Base-by-base conservation (phyloP, 2,888 invertebrate genomes). In the Globia sparganii region DNA sequence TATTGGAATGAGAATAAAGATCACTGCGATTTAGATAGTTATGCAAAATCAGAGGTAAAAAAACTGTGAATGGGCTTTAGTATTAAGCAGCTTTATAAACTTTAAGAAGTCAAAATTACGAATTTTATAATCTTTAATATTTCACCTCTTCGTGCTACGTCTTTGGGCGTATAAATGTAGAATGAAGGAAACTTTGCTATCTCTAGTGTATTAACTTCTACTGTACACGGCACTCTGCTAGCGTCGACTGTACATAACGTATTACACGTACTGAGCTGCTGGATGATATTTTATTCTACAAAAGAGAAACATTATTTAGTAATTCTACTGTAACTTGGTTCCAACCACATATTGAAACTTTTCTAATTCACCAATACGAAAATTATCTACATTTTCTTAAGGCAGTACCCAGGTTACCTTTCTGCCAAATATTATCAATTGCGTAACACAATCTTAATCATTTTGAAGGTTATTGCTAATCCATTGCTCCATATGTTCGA, bases 101-200 rank as follows among this genome's bases (percentile, higher is more conserved):
- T 28, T 4, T 28, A 46, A 21, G 21, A 46, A 28, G 21, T 31
- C 43, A 28, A 46, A 43, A 46, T 67, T 2, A 34, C 25, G 21
- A 46, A 66, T 25, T 25, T 3, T 53, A 37, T 21, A 31, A 49
- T 37, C 0, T 15, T 37, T 13, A 46, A n/a, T 21, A 31, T 77
- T 31, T 40, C 31, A 58, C 58, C 9, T 66, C 69, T 40, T 46
- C 59, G 9, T 69, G 28, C 34, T n/a, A 61, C 56, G 34, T 69
- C 69, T 77, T 73, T 64, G 49, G n/a, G 15, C 31, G 25, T 62
- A 73, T 78, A 67, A 72, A 81, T 78, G 78, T 78, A 78, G 73
- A 73, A 78, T 81, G 73, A 62, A 72, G 13, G 25, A 71, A 81
- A 81, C 81, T 81, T 81, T 81, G 73, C 21, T 43, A 28, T 66